These are phyloP conservation scores for Phrynocephalus forsythii DNA, from an alignment of 2,797 vertebrate genomes.

Conservation along the genomic window DNA sequence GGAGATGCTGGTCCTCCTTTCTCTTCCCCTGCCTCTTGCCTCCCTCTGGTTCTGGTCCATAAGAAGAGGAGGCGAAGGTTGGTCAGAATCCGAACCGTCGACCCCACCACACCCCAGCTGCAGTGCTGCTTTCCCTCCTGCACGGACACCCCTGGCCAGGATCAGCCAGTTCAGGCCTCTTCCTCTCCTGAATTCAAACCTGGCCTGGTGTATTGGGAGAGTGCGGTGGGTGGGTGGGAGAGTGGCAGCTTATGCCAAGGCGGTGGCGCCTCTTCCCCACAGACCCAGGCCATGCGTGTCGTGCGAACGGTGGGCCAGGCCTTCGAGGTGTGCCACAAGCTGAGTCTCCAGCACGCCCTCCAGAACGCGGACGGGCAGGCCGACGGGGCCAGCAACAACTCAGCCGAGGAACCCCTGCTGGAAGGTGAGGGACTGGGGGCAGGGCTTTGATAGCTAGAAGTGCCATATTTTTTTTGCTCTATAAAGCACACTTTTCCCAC, in stretches of 20 bases:
- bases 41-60: not conserved
- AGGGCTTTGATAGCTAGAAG: not conserved
- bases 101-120: too few species aligned
- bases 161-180: too few species aligned
- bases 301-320: conserved; percentile 88
- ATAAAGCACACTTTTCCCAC: too few species aligned
- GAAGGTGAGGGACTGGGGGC: conserved; percentile 73
- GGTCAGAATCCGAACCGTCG: too few species aligned
- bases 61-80: too few species aligned
- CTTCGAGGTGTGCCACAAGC: conserved; percentile 90
- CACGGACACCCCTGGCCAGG: too few species aligned
- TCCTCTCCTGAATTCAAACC: too few species aligned
- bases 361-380: conserved; percentile 80
- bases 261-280: not conserved
- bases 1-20: fast-evolving
- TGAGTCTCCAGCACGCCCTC: conserved; percentile 87
- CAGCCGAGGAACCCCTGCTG: conserved; percentile 77
- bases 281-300: conserved; percentile 89
- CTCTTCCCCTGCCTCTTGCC: not conserved
- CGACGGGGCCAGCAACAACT: conserved; percentile 82
- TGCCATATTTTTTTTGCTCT: too few species aligned
- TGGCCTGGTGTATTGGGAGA: too few species aligned
- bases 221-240: too few species aligned
- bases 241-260: not conserved
- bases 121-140: too few species aligned